Percentiles rank a stretch among this genome's conserved stretches.
These are phyloP conservation scores for Gulo gulo DNA, from an alignment of 2,113 vertebrate genomes.

Conservation along the genomic window DNA sequence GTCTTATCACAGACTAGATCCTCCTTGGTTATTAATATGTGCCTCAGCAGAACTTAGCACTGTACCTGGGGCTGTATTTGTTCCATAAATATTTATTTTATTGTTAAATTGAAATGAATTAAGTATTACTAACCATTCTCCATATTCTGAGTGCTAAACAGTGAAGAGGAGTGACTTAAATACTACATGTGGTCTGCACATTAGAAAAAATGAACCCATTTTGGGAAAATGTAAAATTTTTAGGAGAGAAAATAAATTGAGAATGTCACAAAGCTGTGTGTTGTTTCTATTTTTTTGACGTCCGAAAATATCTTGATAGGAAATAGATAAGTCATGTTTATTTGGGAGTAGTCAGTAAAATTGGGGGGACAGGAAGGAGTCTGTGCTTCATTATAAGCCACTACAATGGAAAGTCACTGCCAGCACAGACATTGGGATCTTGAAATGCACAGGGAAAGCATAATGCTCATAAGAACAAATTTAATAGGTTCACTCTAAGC, in stretches of 20 bases:
- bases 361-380: background rate
- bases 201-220: background rate
- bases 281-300: background rate
- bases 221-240: background rate
- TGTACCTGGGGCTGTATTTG: background rate
- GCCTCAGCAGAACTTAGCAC: background rate
- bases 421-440: background rate
- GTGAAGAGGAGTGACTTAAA: background rate
- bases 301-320: background rate
- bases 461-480: background rate
- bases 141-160: background rate
- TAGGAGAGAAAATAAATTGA: background rate
- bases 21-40: background rate
- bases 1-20: background rate
- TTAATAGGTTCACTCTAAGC: background rate
- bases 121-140: background rate
- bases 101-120: background rate
- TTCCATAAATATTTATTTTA: background rate
- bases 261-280: background rate
- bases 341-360: background rate
- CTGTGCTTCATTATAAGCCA: background rate
- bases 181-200: background rate
- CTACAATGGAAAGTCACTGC: background rate
- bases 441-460: background rate
- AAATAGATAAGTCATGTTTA: background rate